A percentile compares a stretch with the other conserved stretches of the same genome.
phyloP scores from a whole-genome alignment of 2,888 invertebrate species.

The Chrysina gloriosa region DNA sequence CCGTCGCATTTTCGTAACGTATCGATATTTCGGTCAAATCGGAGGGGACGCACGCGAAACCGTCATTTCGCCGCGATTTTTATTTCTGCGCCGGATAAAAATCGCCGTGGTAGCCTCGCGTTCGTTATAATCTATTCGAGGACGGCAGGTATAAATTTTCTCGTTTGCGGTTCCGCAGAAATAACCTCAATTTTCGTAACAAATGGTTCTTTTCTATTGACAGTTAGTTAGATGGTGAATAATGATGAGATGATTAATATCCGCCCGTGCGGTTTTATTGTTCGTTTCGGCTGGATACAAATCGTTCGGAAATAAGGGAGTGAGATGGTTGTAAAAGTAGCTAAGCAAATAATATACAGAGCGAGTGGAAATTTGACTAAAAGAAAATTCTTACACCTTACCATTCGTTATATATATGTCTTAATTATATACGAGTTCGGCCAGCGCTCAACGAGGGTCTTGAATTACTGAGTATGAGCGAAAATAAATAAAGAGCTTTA shows the following conservation, averaged over 20 bases:
- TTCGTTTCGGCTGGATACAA: constrained; percentile 6
- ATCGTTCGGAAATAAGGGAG: background rate
- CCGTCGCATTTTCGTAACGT: background rate
- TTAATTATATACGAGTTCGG: too few species aligned
- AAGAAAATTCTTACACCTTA: too few species aligned
- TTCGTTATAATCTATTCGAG: constrained; percentile 11
- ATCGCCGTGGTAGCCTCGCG: background rate
- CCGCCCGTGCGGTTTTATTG: constrained; percentile 3
- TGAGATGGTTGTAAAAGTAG: background rate
- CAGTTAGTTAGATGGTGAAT: constrained; percentile 25
- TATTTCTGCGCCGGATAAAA: background rate
- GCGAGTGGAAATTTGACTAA: too few species aligned
- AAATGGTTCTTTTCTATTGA: constrained; percentile 25
- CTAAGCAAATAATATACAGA: background rate
- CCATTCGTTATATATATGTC: too few species aligned
- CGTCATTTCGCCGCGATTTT: constrained; percentile 14
- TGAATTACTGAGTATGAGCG: too few species aligned
- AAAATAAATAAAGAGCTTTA: too few species aligned
- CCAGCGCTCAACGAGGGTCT: too few species aligned
- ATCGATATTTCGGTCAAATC: background rate
- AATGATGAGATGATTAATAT: constrained; percentile 27
- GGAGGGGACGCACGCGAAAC: constrained; percentile 9
- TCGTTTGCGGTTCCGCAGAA: constrained; percentile 5
- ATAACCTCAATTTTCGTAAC: constrained; percentile 26
- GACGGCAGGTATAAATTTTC: constrained; percentile 16